These are phyloP conservation scores for Hemitrygon akajei DNA, from an alignment of 2,797 vertebrate species.

Conservation along the genomic window DNA sequence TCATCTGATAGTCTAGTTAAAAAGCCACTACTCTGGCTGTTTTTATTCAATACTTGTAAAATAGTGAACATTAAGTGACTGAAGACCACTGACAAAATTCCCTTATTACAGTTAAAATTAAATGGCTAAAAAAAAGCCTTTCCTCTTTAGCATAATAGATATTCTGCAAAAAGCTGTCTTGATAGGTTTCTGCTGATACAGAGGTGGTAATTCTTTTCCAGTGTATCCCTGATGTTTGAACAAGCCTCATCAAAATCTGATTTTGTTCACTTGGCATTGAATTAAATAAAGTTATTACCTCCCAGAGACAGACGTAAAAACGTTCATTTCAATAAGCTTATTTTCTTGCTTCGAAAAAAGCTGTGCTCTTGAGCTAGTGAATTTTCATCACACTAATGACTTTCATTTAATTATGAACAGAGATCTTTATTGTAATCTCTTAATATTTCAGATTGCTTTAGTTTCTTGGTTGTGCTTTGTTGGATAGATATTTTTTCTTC, in stretches of 20 bases:
- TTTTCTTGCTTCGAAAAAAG: not conserved
- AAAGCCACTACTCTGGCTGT: not conserved
- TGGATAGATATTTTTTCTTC: conserved; percentile 27
- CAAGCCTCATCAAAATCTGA: not conserved
- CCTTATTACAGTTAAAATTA: not conserved
- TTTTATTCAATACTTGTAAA: not conserved
- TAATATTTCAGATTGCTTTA: not conserved
- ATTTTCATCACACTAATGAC: not conserved
- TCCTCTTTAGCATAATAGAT: not conserved
- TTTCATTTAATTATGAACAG: not conserved
- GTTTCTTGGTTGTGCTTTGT: conserved; percentile 21
- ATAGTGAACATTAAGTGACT: not conserved
- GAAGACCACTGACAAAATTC: too few species aligned
- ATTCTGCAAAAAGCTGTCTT: too few species aligned
- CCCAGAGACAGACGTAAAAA: not conserved
- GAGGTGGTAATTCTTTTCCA: not conserved
- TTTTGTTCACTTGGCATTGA: not conserved
- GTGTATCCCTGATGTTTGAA: not conserved
- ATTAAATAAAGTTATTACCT: not conserved
- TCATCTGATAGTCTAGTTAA: not conserved
- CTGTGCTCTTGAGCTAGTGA: not conserved
- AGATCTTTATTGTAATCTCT: conserved; percentile 1
- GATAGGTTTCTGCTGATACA: not conserved
- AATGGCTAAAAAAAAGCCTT: not conserved
- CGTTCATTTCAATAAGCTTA: not conserved